Conservation (phyloP, 92 coral and sea anemone species). For the Bergia puertoricense region DNA sequence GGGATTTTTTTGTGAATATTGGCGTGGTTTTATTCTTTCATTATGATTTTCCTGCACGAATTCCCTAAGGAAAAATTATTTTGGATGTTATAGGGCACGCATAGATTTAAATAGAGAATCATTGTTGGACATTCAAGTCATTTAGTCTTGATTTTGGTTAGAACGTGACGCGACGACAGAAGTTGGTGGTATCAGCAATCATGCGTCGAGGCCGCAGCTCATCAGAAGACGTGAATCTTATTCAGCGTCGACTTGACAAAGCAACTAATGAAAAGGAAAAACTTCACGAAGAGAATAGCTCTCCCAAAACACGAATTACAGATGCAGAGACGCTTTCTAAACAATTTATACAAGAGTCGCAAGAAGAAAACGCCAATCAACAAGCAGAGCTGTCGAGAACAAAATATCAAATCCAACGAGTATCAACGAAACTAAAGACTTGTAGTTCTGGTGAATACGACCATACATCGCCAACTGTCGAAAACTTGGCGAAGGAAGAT, state of each 20-base stretch:
- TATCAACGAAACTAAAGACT: neutral
- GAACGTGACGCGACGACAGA: neutral
- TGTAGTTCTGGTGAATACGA: neutral
- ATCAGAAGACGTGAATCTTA: neutral
- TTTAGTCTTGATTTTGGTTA: neutral
- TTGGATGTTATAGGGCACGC: neutral
- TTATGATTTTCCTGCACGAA: neutral
- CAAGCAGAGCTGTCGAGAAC: slow-evolving; percentile 2
- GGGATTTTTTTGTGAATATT: neutral
- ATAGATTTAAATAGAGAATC: neutral
- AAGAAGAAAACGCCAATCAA: neutral
- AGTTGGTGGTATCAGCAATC: neutral
- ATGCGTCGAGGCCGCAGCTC: slow-evolving; percentile 15
- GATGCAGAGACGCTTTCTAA: slow-evolving; percentile 14
- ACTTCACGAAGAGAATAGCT: neutral
- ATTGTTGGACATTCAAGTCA: neutral
- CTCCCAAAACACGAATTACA: neutral
- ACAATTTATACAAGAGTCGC: neutral
- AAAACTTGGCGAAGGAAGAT: neutral
- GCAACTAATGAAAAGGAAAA: slow-evolving; percentile 4
- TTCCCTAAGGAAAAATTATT: neutral
- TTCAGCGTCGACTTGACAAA: neutral
- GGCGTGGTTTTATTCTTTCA: neutral
- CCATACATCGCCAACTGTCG: neutral
- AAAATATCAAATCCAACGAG: neutral